Percentiles rank a stretch among this genome's conserved stretches.
These are phyloP conservation scores for Spisula solida DNA, from an alignment of 2,888 invertebrate genomes.

Conservation along the genomic window DNA sequence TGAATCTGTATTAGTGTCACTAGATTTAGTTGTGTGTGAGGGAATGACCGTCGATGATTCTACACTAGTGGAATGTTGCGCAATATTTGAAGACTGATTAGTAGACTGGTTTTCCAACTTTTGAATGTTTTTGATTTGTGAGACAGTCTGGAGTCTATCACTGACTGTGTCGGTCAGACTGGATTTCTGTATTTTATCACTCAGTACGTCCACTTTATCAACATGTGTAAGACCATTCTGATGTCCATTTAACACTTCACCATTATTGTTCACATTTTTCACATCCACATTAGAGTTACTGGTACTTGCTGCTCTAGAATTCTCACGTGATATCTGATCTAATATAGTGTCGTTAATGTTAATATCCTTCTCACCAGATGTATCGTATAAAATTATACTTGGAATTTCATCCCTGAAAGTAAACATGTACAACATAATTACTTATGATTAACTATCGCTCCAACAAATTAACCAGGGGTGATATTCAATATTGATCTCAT, in stretches of 20 bases:
- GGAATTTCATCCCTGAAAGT: constrained; percentile 75
- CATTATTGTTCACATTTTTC: background rate
- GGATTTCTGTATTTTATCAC: constrained; percentile 4
- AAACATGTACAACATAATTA: background rate
- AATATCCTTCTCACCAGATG: constrained; percentile 75
- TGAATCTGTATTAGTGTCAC: background rate
- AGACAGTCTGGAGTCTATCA: background rate
- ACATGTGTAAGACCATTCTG: background rate
- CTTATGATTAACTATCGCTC: too few relatives aligned
- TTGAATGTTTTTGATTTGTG: background rate
- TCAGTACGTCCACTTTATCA: background rate
- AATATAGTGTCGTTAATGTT: constrained; percentile 79
- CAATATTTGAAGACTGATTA: background rate
- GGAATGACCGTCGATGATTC: background rate
- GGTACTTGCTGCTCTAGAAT: background rate
- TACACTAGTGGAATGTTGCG: background rate
- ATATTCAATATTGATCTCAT: too few relatives aligned
- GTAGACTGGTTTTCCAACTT: background rate
- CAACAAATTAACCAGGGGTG: too few relatives aligned
- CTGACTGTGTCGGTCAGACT: constrained; percentile 29
- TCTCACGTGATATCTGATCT: constrained; percentile 63
- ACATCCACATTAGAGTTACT: background rate
- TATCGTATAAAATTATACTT: constrained; percentile 80
- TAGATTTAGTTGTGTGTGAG: background rate
- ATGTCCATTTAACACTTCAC: background rate